A percentile compares a stretch with the other conserved stretches of the same genome.
Conservation (phyloP, 2,888 invertebrate species). For the Pachliopta kotzebuea region DNA sequence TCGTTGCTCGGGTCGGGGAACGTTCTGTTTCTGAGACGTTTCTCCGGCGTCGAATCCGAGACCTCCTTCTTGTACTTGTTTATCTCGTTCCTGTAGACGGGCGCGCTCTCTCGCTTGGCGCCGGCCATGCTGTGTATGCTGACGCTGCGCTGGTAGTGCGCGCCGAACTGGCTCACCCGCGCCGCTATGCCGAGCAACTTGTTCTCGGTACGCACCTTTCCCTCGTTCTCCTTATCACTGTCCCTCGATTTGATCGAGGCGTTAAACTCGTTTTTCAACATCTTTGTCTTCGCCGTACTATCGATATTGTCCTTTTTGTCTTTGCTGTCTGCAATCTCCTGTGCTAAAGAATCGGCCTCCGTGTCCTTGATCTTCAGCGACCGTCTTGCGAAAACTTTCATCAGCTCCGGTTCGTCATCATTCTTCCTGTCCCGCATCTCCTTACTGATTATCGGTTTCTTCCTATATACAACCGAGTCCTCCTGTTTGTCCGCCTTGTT, state of each 20-base stretch:
- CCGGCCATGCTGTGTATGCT: constrained; percentile 67
- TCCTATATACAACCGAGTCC: constrained; percentile 77
- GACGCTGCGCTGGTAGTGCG: constrained; percentile 69
- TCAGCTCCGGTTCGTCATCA: constrained; percentile 88
- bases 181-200: constrained; percentile 69
- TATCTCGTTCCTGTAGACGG: constrained; percentile 64
- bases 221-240: constrained; percentile 87
- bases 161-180: constrained; percentile 69
- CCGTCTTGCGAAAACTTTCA: constrained; percentile 90
- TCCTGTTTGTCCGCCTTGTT: constrained; percentile 65
- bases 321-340: constrained; percentile 76
- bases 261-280: constrained; percentile 71
- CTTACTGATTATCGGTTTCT: constrained; percentile 73
- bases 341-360: constrained; percentile 81
- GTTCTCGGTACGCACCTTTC: constrained; percentile 56
- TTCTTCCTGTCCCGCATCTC: constrained; percentile 70
- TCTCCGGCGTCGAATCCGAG: constrained; percentile 75
- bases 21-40: constrained; percentile 70
- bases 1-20: constrained; percentile 76
- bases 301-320: constrained; percentile 54
- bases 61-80: constrained; percentile 76
- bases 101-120: constrained; percentile 68
- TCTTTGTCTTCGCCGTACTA: constrained; percentile 54
- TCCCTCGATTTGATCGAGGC: constrained; percentile 82
- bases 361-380: constrained; percentile 90